Conservation (phyloP, 2,888 invertebrate species). For the Hoplodrina ambigua region DNA sequence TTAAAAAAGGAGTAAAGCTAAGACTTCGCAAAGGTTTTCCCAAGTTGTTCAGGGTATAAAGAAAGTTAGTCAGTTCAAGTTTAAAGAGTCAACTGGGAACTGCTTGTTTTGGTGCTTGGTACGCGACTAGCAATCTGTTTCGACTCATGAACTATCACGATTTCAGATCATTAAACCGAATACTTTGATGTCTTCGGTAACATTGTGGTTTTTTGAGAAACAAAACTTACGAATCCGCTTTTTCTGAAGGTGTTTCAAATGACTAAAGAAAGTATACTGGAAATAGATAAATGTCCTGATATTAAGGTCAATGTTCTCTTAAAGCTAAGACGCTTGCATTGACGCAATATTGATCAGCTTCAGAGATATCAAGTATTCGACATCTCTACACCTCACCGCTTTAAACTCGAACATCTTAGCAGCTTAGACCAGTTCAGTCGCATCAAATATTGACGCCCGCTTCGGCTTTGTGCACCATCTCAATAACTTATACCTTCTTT, state of each 20-base stretch:
- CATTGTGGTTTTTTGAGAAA: not conserved
- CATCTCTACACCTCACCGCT: conserved; percentile 27
- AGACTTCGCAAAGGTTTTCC: conserved; percentile 39
- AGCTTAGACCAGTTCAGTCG: conserved; percentile 20
- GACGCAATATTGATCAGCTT: conserved; percentile 23
- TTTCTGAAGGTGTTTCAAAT: not conserved
- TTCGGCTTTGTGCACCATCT: conserved; percentile 27
- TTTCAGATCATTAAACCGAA: conserved; percentile 32
- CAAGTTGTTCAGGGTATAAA: conserved; percentile 48
- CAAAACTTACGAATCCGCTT: not conserved
- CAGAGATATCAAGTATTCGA: conserved; percentile 9
- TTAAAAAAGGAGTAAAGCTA: conserved; percentile 15
- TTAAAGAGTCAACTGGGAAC: conserved; percentile 55
- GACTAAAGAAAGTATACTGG: not conserved
- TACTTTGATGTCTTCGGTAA: conserved; percentile 6
- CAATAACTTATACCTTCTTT: conserved; percentile 33
- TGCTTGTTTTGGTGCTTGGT: conserved; percentile 43
- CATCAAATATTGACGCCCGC: conserved; percentile 48
- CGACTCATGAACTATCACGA: conserved; percentile 24
- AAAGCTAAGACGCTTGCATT: not conserved
- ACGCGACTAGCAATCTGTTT: conserved; percentile 31
- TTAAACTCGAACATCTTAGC: conserved; percentile 28
- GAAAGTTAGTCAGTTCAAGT: conserved; percentile 58
- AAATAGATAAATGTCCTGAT: not conserved
- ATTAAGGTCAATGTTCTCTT: not conserved